Percentiles rank a stretch among this genome's conserved stretches.
Evolutionary conservation across 2,888 invertebrate genomes (phyloP).

Genomic region (Volucella inflata): DNA sequence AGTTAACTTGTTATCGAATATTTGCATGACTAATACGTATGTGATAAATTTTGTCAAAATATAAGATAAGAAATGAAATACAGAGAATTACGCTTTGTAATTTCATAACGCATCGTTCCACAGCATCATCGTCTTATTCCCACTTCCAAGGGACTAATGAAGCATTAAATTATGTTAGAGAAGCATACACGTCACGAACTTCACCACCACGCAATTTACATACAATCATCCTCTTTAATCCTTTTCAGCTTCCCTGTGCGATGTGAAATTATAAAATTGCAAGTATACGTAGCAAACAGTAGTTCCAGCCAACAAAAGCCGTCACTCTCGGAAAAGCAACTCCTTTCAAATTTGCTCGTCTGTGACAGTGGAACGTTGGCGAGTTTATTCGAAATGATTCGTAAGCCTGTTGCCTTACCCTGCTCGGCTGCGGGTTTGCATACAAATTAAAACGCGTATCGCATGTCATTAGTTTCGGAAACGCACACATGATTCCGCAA

Average conservation of each 20-base stretch:
- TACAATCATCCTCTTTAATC: constrained; percentile 71
- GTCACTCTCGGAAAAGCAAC: constrained; percentile 5
- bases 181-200: constrained; percentile 61
- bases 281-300: constrained; percentile 31
- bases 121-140: neutral
- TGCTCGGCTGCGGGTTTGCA: constrained; percentile 56
- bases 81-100: neutral
- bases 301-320: neutral
- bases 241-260: constrained; percentile 62
- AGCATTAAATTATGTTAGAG: constrained; percentile 71
- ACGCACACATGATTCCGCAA: too few species aligned
- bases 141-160: constrained; percentile 66
- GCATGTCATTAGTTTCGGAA: constrained; percentile 62
- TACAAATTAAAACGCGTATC: constrained; percentile 74
- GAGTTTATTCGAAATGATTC: constrained; percentile 9
- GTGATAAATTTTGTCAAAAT: too few species aligned
- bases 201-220: constrained; percentile 54
- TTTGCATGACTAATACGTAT: too few species aligned
- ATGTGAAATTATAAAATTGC: constrained; percentile 68
- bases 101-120: constrained; percentile 4
- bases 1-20: too few species aligned
- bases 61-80: neutral
- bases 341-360: constrained; percentile 71
- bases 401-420: constrained; percentile 67
- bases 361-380: constrained; percentile 59